Percentiles rank a stretch among this genome's conserved stretches.
Evolutionary conservation across 2,113 vertebrate genomes (phyloP).

Genomic region (Oceanodroma tethys): DNA sequence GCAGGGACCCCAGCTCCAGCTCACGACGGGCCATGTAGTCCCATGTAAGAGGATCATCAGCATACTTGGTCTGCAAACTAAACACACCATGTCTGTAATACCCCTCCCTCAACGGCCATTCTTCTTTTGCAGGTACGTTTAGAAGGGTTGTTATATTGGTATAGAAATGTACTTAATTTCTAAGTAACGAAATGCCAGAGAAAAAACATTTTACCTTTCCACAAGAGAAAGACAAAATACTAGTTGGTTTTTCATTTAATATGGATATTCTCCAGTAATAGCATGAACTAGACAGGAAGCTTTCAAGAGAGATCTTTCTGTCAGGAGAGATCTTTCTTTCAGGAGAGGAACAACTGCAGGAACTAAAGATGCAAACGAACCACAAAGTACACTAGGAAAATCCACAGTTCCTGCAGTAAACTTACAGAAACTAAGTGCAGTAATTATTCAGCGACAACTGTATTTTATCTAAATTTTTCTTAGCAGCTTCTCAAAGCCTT

Average conservation of each 20-base stretch:
- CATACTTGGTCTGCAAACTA: constrained; percentile 82
- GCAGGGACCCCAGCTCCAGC: constrained; percentile 70
- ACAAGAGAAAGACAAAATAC: not conserved
- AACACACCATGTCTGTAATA: not conserved
- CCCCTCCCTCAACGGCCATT: not conserved
- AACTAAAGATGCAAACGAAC: not conserved
- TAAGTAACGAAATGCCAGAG: not conserved
- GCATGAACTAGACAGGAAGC: not conserved
- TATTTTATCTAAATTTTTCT: not conserved
- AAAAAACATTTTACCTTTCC: not conserved
- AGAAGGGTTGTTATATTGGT: not conserved
- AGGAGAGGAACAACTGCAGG: not conserved
- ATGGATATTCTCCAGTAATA: not conserved
- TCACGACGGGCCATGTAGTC: constrained; percentile 89
- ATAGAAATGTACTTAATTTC: not conserved
- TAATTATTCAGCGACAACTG: not conserved
- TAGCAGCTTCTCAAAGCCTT: not conserved
- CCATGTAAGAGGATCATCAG: constrained; percentile 84
- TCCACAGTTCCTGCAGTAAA: not conserved
- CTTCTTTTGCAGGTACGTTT: not conserved
- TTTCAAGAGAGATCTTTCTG: not conserved
- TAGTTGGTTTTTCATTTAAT: not conserved
- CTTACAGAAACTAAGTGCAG: not conserved
- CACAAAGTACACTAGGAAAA: not conserved
- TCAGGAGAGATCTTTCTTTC: not conserved